Percentiles rank a stretch among this genome's conserved stretches.
Evolutionary conservation across 2,113 vertebrate species (phyloP).

Genomic region (Rhipidura dahli): DNA sequence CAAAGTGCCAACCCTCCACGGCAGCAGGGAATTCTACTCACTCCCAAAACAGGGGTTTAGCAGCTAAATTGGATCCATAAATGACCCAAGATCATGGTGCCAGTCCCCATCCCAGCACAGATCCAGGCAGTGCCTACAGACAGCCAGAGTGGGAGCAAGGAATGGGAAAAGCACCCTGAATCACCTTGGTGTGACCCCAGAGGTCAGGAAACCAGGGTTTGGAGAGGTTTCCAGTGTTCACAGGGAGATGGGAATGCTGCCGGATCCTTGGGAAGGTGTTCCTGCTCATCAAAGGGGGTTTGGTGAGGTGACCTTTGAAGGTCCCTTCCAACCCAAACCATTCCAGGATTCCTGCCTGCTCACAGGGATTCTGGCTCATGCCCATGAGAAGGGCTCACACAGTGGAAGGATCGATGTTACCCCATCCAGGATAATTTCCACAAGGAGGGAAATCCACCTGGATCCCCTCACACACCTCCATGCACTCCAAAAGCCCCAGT

Average conservation of each 20-base stretch:
- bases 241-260: not conserved
- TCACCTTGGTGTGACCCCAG: not conserved
- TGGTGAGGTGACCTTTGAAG: not conserved
- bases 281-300: not conserved
- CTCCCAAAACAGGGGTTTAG: not conserved
- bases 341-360: not conserved
- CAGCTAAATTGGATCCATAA: not conserved
- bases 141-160: rapidly evolving
- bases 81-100: not conserved
- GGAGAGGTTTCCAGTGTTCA: not conserved
- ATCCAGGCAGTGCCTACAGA: rapidly evolving
- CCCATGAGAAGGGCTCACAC: rapidly evolving
- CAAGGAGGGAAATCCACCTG: not conserved
- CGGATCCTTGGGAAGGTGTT: not conserved
- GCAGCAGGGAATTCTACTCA: not conserved
- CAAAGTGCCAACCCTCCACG: not conserved
- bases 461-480: rapidly evolving
- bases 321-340: not conserved
- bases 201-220: not conserved
- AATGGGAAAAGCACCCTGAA: not conserved
- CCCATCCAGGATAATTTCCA: rapidly evolving
- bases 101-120: rapidly evolving
- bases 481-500: rapidly evolving
- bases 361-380: rapidly evolving
- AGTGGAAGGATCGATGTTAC: rapidly evolving